phyloP scores from a whole-genome alignment of 2,888 invertebrate species.

The Bellardia pandia region DNA sequence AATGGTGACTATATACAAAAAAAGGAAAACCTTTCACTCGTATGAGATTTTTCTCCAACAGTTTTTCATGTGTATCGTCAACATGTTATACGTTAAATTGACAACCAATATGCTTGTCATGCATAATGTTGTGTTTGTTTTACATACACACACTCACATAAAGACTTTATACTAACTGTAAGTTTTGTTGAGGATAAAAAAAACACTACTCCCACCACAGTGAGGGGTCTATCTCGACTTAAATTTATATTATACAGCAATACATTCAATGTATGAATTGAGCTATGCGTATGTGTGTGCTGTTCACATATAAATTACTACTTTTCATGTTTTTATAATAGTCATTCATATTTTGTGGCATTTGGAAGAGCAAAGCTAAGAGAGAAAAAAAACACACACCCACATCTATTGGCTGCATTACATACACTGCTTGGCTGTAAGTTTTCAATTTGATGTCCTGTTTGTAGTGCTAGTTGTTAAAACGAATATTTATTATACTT shows the following conservation, averaged over 20 bases:
- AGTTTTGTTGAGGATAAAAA: neutral
- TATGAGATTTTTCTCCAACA: neutral
- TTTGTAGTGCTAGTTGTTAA: constrained; percentile 56
- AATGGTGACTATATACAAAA: constrained; percentile 28
- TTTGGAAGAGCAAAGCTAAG: neutral
- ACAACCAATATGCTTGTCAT: constrained; percentile 69
- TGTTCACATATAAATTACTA: constrained; percentile 54
- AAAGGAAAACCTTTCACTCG: constrained; percentile 11
- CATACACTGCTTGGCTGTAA: neutral
- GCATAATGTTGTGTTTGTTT: constrained; percentile 54
- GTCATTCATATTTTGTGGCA: constrained; percentile 58
- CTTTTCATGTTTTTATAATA: constrained; percentile 63
- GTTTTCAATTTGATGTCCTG: constrained; percentile 63
- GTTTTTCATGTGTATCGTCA: constrained; percentile 24
- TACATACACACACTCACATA: neutral
- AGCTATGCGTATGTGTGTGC: too few relatives aligned
- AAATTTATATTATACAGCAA: constrained; percentile 51
- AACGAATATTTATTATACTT: constrained; percentile 23
- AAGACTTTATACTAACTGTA: constrained; percentile 16
- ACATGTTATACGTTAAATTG: constrained; percentile 46
- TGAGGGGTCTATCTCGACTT: constrained; percentile 63
- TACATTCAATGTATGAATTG: neutral
- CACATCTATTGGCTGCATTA: too few relatives aligned
- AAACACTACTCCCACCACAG: constrained; percentile 23
- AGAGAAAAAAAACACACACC: too few relatives aligned